Base-by-base conservation (phyloP, 2,888 invertebrate genomes). In the Drosophila sordidapex region DNA sequence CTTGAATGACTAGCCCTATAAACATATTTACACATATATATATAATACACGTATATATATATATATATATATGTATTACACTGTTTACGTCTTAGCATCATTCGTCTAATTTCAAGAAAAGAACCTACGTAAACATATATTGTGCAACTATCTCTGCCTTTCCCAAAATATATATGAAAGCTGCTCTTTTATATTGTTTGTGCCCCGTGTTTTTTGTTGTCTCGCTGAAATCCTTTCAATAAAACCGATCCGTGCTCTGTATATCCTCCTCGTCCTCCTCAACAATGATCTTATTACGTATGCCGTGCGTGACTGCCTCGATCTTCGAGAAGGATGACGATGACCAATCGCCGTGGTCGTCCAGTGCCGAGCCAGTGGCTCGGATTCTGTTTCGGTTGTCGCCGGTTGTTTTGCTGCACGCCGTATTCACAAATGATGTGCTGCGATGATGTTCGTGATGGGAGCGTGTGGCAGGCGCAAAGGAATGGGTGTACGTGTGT, bases 181-280 rank as follows among this genome's bases (percentile, higher is more conserved):
- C 46, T 46, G 46, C 2, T 46, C 46, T 13, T 35, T 25, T 33
- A 13, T 21, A 1, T 27, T 29, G 1, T 29, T 46, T 46, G 46
- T 46, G 46, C 46, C 46, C 46, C 25, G 25, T 46, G 46, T 46
- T 46, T 46, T 46, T 15, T 54, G 18, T 54, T 77, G 81, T 85
- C 84, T 66, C 69, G 83, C 84, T 91, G 87, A 91, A 92, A 91
- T 92, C 92, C 91, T 92, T 92, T 92, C 91, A 92, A 91, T 92
- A 93, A 87, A 92, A 92, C 87, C 90, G 87, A 92, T 92, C 91
- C 83, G 89, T 87, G 81, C 91, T 90, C 79, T 89, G 83, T 79
- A 92, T 91, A 82, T 92, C 92, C 82, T 92, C 91, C 78, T 92
- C 91, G 82, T 91, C 91, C 79, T 91, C 91, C 80, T 91, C 91